Percentiles rank a stretch among this genome's conserved stretches.
Conservation (phyloP, 1,140 invertebrate genomes). For the Neodiprion virginianus region DNA sequence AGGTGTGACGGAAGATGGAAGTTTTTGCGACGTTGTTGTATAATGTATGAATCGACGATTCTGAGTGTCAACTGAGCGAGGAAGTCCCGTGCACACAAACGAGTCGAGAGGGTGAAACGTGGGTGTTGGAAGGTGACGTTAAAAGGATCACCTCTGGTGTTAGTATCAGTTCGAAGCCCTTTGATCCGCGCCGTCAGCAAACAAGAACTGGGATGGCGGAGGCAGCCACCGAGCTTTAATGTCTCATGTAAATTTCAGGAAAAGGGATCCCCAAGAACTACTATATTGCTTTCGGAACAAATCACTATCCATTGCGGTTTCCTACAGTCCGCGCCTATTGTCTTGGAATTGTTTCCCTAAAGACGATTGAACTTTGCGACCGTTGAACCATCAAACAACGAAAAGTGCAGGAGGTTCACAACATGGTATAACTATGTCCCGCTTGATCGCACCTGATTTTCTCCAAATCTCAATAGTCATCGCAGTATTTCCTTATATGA, state of each 20-base stretch:
- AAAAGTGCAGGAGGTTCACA: too few species aligned
- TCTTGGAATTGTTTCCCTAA: neutral
- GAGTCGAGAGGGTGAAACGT: neutral
- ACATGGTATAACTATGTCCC: too few species aligned
- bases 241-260: slow-evolving; percentile 62
- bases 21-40: neutral
- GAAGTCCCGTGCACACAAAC: neutral
- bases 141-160: slow-evolving; percentile 7
- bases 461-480: too few species aligned
- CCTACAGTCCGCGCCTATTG: neutral
- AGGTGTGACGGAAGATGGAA: neutral
- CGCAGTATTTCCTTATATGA: too few species aligned
- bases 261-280: slow-evolving; percentile 44
- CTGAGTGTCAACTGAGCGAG: neutral
- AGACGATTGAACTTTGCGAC: neutral
- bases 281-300: slow-evolving; percentile 62
- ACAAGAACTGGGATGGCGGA: slow-evolving; percentile 54
- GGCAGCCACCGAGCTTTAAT: slow-evolving; percentile 60
- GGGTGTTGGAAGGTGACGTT: neutral
- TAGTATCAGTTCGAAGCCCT: slow-evolving; percentile 42
- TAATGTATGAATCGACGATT: neutral
- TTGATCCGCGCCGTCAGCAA: slow-evolving; percentile 61
- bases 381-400: neutral
- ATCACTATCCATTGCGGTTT: slow-evolving; percentile 50
- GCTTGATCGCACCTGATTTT: too few species aligned